Conservation (phyloP, 2,888 invertebrate species). For the Epinotia brunnichana region DNA sequence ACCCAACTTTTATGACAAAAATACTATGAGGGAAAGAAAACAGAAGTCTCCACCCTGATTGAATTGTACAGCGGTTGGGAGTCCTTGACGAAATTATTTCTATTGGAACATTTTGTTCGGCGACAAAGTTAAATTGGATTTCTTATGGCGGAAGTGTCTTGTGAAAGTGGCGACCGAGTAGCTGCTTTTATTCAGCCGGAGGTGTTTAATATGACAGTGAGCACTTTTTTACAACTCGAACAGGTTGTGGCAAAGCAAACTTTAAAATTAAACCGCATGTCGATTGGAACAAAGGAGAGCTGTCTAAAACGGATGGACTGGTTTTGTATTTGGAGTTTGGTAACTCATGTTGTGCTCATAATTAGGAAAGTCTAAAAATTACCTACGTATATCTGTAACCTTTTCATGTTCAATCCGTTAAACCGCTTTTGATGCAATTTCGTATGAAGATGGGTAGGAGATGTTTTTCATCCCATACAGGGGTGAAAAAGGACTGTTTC, state of each 20-base stretch:
- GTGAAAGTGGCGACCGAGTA: conserved; percentile 68
- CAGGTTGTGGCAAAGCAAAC: conserved; percentile 30
- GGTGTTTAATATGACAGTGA: conserved; percentile 72
- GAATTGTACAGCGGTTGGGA: conserved; percentile 80
- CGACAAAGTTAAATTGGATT: conserved; percentile 83
- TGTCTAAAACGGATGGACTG: not conserved
- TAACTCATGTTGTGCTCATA: not conserved
- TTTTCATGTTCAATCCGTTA: no score
- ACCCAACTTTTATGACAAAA: conserved; percentile 66
- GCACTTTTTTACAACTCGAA: conserved; percentile 56
- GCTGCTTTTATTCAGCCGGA: conserved; percentile 69
- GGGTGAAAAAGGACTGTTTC: no score
- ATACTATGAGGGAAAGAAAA: conserved; percentile 65
- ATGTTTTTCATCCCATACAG: no score
- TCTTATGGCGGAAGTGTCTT: conserved; percentile 77
- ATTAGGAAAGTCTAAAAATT: no score
- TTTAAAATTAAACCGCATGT: conserved; percentile 29
- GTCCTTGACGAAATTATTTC: conserved; percentile 82
- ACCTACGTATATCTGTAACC: not conserved
- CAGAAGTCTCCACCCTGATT: conserved; percentile 71
- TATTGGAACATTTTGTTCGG: conserved; percentile 81
- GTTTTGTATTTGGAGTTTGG: not conserved
- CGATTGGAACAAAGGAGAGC: not conserved
- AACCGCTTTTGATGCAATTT: no score
- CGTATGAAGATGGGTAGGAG: no score